Conservation (phyloP, 2,113 vertebrate species). For the Chamaea fasciata region DNA sequence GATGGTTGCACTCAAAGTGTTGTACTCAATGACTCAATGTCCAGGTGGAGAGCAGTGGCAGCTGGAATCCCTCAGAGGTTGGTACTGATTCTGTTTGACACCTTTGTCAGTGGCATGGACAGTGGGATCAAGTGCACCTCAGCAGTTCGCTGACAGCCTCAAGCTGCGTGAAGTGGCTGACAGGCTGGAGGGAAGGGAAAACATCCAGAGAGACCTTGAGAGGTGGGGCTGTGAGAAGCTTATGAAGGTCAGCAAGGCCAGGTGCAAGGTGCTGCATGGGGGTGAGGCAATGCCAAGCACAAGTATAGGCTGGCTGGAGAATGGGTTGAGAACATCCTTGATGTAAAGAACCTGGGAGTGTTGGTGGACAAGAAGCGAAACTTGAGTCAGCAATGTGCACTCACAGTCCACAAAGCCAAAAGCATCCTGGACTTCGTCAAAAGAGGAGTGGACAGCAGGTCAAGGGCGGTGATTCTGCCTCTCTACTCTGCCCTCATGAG, state of each 20-base stretch:
- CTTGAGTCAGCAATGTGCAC: neutral
- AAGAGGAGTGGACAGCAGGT: neutral
- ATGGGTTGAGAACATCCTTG: neutral
- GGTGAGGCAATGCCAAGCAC: neutral
- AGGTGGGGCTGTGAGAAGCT: neutral
- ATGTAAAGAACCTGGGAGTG: neutral
- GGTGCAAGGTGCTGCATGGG: neutral
- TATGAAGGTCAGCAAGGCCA: neutral
- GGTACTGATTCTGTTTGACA: neutral
- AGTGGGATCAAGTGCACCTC: neutral
- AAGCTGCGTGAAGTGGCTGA: neutral
- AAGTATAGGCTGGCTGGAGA: neutral
- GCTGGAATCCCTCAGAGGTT: neutral
- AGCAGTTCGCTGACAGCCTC: neutral
- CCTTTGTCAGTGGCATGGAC: neutral
- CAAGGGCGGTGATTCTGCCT: neutral
- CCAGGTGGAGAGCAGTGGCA: neutral
- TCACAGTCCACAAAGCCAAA: neutral
- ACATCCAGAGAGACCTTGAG: neutral
- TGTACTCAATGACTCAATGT: neutral
- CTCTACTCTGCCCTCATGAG: neutral
- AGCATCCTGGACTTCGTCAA: neutral
- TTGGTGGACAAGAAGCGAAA: accelerated
- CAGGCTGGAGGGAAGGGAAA: neutral
- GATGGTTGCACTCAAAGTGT: neutral